Evolutionary conservation across 2,797 vertebrate genomes (phyloP), one percentile per base, ranked within the genome.

Genomic region (Erethizon dorsatum): DNA sequence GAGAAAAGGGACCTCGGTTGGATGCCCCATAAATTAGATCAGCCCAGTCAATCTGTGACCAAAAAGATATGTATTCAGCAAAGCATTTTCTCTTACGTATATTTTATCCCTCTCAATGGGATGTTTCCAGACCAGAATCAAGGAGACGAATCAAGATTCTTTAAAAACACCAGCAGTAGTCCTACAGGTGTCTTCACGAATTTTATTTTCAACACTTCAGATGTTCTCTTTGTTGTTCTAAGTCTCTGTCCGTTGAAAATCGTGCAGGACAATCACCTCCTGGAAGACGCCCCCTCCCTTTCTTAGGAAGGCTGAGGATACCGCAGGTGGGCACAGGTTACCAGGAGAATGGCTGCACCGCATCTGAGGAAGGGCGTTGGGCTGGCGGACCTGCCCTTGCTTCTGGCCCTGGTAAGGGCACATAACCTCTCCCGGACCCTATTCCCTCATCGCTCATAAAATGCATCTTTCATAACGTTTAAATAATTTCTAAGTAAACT

Each of bases 161-260:
- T 57, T 41, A 24, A 37, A 63, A 41, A 57, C 15, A 28, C 22
- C 65, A 67, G 52, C 57, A 37, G 37, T 14, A 24, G 52, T 33
- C 26, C 33, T 61, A 61, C n/a, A 61, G 61, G 67, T 45, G 17
- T 56, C 77, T 65, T 67, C 26, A 41, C 22, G 83, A 31, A 45
- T 79, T 96, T 90, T 79, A 69, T 85, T 90, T 69, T 92, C 57
- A 96, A 47, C 33, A 85, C 56, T 37, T 91, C 11, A 59, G 9
- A 7, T 84, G 2, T 50, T 91, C 12, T 41, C 11, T n/a, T 82
- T 92, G 45, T 17, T 92, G 37, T 14, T 90, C 26, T 75, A 52
- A 61, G 18, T 28, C 3, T 88, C 78, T 52, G 22, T 11, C n/a
- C 79, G 15, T 15, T 88, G 28, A 14, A 54, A 54, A 77, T 57